These are phyloP conservation scores for Brachionus calyciflorus DNA, from an alignment of 1,140 invertebrate genomes.

Conservation along the genomic window DNA sequence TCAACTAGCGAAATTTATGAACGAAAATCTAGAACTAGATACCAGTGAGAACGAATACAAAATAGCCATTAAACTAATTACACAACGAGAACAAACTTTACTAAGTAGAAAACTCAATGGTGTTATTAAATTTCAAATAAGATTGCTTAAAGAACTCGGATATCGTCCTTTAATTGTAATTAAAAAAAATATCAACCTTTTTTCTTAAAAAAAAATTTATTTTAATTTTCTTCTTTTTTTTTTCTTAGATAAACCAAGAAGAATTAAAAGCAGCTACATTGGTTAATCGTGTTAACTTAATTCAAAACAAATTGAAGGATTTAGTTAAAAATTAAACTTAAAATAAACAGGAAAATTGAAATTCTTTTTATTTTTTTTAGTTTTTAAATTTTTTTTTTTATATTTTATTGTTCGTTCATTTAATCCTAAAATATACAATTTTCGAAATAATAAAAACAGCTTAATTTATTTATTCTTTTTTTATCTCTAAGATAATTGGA, in stretches of 20 bases:
- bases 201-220: no score
- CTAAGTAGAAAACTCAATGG: conserved; percentile 24
- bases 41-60: conserved; percentile 27
- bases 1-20: conserved; percentile 25
- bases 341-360: no score
- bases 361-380: background rate
- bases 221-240: background rate
- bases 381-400: background rate
- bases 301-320: conserved; percentile 42
- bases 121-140: background rate
- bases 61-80: conserved; percentile 5
- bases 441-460: no score
- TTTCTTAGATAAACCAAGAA: conserved; percentile 16
- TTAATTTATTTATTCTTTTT: no score
- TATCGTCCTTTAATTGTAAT: conserved; percentile 13
- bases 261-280: conserved; percentile 21
- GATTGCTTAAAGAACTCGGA: conserved; percentile 37
- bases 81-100: background rate
- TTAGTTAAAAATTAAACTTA: conserved; percentile 29
- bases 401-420: no score
- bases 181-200: background rate
- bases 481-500: no score
- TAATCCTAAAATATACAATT: no score
- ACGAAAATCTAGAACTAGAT: background rate
- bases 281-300: conserved; percentile 18